Percentiles rank a stretch among this genome's conserved stretches.
Evolutionary conservation across 2,888 invertebrate species (phyloP).

Genomic region (Coelogynopora nodosa): DNA sequence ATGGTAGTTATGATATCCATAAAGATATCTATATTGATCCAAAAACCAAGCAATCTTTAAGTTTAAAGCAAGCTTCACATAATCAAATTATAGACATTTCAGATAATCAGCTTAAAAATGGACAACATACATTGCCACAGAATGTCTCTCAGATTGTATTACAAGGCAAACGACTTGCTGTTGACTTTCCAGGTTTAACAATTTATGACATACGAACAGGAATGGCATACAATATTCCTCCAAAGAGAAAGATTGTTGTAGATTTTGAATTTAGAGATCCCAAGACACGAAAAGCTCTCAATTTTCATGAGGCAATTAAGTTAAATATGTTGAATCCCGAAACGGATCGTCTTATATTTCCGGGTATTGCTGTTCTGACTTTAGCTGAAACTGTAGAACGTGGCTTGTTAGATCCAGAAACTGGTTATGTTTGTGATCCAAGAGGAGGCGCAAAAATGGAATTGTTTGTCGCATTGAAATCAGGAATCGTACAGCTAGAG

Average conservation of each 20-base stretch:
- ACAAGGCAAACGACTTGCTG: not conserved
- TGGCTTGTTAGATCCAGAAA: conserved; percentile 7
- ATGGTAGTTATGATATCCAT: not conserved
- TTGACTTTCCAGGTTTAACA: not conserved
- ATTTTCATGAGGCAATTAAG: not conserved
- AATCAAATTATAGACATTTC: not conserved
- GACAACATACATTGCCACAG: not conserved
- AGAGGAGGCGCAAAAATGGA: conserved; percentile 33
- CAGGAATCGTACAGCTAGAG: conserved; percentile 2
- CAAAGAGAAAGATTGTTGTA: not conserved
- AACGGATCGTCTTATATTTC: not conserved
- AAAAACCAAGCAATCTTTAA: not conserved
- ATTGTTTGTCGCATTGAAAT: conserved; percentile 17
- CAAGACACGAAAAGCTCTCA: not conserved
- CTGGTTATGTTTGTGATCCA: conserved; percentile 5
- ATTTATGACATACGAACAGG: not conserved
- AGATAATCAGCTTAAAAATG: not conserved
- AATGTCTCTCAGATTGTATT: not conserved
- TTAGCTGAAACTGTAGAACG: conserved; percentile 1
- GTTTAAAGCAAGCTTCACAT: not conserved
- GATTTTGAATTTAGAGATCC: not conserved
- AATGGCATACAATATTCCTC: not conserved
- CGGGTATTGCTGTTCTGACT: conserved; percentile 4
- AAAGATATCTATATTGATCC: not conserved
- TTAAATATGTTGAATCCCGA: not conserved